phyloP scores from a whole-genome alignment of 2,797 vertebrate genomes.

The Miichthys miiuy region DNA sequence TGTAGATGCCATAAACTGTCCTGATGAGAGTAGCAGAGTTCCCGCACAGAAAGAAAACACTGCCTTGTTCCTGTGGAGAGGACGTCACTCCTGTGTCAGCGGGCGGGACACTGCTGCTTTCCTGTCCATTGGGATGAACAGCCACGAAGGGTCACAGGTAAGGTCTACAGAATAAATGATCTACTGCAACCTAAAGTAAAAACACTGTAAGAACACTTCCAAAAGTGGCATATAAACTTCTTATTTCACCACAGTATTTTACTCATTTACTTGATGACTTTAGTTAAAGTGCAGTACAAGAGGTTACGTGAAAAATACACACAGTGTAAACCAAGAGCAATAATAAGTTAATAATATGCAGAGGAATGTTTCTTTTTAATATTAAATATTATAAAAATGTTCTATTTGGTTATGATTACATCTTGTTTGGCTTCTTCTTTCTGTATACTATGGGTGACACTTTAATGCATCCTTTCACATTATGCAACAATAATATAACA shows the following conservation, averaged over 20 bases:
- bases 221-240: not conserved
- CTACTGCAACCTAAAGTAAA: not conserved
- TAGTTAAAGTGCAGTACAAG: not conserved
- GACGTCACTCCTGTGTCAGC: slow-evolving; percentile 75
- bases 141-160: slow-evolving; percentile 77
- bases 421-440: too few relatives aligned
- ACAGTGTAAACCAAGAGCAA: too few relatives aligned
- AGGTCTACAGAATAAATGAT: not conserved
- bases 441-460: too few relatives aligned
- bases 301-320: not conserved
- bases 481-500: too few relatives aligned
- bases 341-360: too few relatives aligned
- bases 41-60: slow-evolving; percentile 57
- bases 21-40: slow-evolving; percentile 21
- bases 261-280: not conserved
- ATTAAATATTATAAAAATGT: too few relatives aligned
- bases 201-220: not conserved
- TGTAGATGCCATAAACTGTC: slow-evolving; percentile 51
- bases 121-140: slow-evolving; percentile 76
- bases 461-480: too few relatives aligned
- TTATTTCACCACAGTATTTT: not conserved
- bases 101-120: slow-evolving; percentile 78
- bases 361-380: too few relatives aligned
- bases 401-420: too few relatives aligned
- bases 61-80: slow-evolving; percentile 85